These are phyloP conservation scores for Macaca nemestrina DNA, from an alignment of 2,113 vertebrate genomes.

Conservation along the genomic window DNA sequence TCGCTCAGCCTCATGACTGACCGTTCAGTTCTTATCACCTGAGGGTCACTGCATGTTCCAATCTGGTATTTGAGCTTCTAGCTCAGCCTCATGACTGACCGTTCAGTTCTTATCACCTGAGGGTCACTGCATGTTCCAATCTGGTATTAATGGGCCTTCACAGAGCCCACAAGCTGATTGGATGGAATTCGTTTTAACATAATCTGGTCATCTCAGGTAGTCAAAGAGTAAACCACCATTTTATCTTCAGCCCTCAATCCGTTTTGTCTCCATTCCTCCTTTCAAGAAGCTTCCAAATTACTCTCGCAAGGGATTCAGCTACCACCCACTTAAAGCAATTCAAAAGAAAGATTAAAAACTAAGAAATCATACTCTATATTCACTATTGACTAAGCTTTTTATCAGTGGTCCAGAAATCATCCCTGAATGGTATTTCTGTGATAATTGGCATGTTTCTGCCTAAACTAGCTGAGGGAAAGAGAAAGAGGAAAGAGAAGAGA, in stretches of 20 bases:
- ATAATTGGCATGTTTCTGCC: background rate
- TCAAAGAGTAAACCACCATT: background rate
- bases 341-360: conserved; percentile 15
- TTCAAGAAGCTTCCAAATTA: conserved; percentile 19
- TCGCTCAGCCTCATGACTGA: background rate
- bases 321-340: conserved; percentile 8
- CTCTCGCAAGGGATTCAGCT: background rate
- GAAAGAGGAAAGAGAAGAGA: background rate
- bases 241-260: background rate
- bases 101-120: background rate
- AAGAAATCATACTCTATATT: conserved; percentile 17
- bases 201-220: background rate
- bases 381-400: conserved; percentile 36
- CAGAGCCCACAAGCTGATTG: background rate
- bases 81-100: background rate
- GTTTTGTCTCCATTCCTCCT: conserved; percentile 5
- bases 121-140: background rate
- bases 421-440: background rate
- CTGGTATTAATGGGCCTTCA: background rate
- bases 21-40: background rate
- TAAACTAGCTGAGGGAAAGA: background rate
- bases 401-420: background rate
- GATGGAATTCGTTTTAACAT: background rate
- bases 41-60: background rate
- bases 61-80: background rate